phyloP scores from a whole-genome alignment of 2,113 vertebrate genomes.

The Scomber colias region DNA sequence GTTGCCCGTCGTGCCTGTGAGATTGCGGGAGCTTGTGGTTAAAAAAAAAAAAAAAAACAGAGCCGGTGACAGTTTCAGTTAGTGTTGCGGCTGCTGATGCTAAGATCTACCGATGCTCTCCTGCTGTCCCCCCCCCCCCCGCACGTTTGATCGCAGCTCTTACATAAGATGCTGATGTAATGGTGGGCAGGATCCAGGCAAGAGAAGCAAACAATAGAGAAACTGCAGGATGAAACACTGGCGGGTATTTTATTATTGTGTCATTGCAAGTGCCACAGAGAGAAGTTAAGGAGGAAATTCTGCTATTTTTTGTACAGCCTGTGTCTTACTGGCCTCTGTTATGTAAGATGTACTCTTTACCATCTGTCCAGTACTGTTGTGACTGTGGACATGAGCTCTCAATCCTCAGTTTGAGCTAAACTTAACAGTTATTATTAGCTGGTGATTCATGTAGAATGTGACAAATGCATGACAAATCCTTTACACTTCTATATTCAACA shows the following conservation, averaged over 20 bases:
- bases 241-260: slow-evolving; percentile 30
- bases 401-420: no score
- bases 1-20: slow-evolving; percentile 28
- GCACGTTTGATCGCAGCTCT: slow-evolving; percentile 52
- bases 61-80: slow-evolving; percentile 52
- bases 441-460: neutral
- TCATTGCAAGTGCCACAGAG: neutral
- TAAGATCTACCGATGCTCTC: slow-evolving; percentile 44
- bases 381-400: neutral
- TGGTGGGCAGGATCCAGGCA: slow-evolving; percentile 38
- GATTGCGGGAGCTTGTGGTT: slow-evolving; percentile 40
- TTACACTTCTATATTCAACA: no score
- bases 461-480: neutral
- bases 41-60: slow-evolving; percentile 1
- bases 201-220: slow-evolving; percentile 57
- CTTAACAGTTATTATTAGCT: no score
- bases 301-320: neutral
- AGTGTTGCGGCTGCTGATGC: slow-evolving; percentile 43
- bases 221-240: slow-evolving; percentile 5
- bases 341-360: neutral
- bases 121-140: slow-evolving; percentile 33
- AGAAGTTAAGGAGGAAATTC: neutral
- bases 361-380: neutral
- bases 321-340: neutral
- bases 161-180: slow-evolving; percentile 75